Evolutionary conservation across 2,797 vertebrate genomes (phyloP).

Genomic region (Clarias fuscus): DNA sequence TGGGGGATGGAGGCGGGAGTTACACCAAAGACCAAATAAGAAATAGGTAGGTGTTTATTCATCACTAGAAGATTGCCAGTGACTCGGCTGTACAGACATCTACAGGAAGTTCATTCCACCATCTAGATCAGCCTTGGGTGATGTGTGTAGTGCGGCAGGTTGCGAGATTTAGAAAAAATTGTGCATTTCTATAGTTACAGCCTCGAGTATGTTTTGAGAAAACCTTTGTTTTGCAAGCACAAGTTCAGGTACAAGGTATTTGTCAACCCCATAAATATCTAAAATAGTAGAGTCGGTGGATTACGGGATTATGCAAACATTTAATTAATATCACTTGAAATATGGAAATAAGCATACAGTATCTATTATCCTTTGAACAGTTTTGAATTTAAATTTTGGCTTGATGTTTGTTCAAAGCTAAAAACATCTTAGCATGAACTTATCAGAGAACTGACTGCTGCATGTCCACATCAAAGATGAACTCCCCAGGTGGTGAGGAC

Average conservation of each 20-base stretch:
- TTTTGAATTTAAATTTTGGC: not conserved
- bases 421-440: not conserved
- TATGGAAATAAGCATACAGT: not conserved
- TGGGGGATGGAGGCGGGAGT: no score
- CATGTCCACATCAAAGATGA: not conserved
- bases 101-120: not conserved
- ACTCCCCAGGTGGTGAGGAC: not conserved
- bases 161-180: not conserved
- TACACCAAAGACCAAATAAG: no score
- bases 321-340: not conserved
- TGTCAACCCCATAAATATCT: not conserved
- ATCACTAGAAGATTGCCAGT: no score
- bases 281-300: no score
- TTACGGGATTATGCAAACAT: not conserved
- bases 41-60: no score
- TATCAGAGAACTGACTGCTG: not conserved
- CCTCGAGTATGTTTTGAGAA: not conserved
- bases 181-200: not conserved
- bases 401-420: not conserved
- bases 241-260: not conserved
- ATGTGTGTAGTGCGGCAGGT: not conserved
- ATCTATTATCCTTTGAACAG: not conserved
- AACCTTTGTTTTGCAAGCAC: not conserved
- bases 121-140: not conserved
- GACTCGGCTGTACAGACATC: no score